phyloP scores from a whole-genome alignment of 1,140 invertebrate genomes.

The Microplitis mediator region DNA sequence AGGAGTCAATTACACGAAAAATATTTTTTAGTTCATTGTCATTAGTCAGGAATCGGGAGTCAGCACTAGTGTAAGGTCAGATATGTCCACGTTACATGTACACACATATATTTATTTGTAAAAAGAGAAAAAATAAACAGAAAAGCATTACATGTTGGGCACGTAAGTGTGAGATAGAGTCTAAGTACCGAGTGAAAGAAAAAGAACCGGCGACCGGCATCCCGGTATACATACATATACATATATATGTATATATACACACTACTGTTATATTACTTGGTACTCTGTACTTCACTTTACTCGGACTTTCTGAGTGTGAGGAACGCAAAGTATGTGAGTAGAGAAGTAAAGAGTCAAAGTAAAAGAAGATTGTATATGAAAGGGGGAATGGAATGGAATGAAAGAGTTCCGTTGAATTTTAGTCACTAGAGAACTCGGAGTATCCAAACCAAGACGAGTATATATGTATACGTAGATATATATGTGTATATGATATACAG shows the following conservation, averaged over 20 bases:
- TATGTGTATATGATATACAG: too few relatives aligned
- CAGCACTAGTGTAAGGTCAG: too few relatives aligned
- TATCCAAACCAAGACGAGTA: too few relatives aligned
- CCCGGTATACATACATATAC: too few relatives aligned
- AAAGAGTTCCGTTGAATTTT: background rate
- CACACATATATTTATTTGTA: too few relatives aligned
- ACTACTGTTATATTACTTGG: conserved; percentile 10
- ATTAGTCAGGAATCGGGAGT: too few relatives aligned
- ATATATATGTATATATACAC: background rate
- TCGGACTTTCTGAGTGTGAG: conserved; percentile 3
- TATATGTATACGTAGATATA: too few relatives aligned
- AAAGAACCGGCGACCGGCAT: background rate
- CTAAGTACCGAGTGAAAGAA: conserved; percentile 8
- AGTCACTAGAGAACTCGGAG: too few relatives aligned
- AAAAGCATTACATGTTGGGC: conserved; percentile 27
- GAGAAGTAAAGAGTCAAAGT: background rate
- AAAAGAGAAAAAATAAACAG: background rate
- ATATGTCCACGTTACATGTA: too few relatives aligned
- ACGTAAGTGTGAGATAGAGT: conserved; percentile 27
- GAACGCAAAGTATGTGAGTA: background rate
- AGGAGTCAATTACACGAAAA: too few relatives aligned
- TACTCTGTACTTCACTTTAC: background rate
- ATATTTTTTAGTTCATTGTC: too few relatives aligned
- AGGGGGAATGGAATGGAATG: background rate
- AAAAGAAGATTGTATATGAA: too few relatives aligned